These are phyloP conservation scores for Trissolcus japonicus DNA, from an alignment of 2,888 invertebrate species.

Conservation along the genomic window DNA sequence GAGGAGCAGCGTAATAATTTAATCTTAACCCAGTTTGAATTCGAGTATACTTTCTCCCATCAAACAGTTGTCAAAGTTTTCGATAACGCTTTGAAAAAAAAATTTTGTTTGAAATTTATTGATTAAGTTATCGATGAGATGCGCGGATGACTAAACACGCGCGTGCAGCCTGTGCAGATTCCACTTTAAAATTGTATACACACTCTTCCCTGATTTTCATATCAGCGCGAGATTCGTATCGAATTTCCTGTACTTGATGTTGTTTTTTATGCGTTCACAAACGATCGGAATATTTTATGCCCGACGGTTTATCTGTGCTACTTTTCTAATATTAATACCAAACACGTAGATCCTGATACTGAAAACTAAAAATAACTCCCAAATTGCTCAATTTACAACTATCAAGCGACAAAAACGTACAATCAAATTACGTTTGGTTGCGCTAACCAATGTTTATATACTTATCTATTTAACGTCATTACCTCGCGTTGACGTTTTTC, in stretches of 20 bases:
- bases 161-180: background rate
- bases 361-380: conserved; percentile 31
- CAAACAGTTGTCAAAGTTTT: conserved; percentile 24
- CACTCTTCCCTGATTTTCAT: conserved; percentile 36
- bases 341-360: conserved; percentile 23
- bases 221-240: conserved; percentile 31
- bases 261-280: conserved; percentile 21
- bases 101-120: too few species aligned
- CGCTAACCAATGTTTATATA: conserved; percentile 21
- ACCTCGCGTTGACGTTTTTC: background rate
- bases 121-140: background rate
- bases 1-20: too few species aligned
- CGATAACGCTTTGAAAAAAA: conserved; percentile 22
- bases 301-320: conserved; percentile 30
- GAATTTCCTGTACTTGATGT: conserved; percentile 31
- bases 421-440: conserved; percentile 27
- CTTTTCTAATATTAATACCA: conserved; percentile 40
- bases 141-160: background rate
- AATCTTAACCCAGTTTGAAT: conserved; percentile 33
- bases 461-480: conserved; percentile 7
- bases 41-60: conserved; percentile 9
- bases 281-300: conserved; percentile 33
- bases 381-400: conserved; percentile 41
- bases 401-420: conserved; percentile 25
- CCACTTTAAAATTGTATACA: conserved; percentile 12